Evolutionary conservation across 2,113 vertebrate genomes (phyloP).

Genomic region (Rhinolophus sinicus): DNA sequence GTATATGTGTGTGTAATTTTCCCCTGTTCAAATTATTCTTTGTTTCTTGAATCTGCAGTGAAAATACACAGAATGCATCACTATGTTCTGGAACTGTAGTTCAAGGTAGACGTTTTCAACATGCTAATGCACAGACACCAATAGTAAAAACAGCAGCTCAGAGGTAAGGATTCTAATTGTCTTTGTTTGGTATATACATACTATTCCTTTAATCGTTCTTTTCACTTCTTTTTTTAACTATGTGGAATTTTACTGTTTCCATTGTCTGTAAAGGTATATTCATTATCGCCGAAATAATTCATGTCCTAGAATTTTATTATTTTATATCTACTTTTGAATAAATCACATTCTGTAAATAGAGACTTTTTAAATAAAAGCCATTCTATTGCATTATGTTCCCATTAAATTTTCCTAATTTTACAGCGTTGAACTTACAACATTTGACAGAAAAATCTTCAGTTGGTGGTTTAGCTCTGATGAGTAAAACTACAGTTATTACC

Average conservation of each 20-base stretch:
- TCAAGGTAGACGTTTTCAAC: conserved; percentile 94
- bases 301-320: conserved; percentile 30
- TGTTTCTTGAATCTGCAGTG: conserved; percentile 85
- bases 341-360: conserved; percentile 18
- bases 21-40: conserved; percentile 16
- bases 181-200: not conserved
- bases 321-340: conserved; percentile 27
- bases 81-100: conserved; percentile 88
- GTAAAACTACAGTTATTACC: conserved; percentile 15
- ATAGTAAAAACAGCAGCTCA: conserved; percentile 91
- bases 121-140: conserved; percentile 87
- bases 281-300: not conserved
- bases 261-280: not conserved
- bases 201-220: not conserved
- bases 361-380: conserved; percentile 18
- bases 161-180: conserved; percentile 86
- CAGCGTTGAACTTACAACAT: not conserved
- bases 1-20: not conserved
- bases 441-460: not conserved
- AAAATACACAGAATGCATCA: conserved; percentile 87
- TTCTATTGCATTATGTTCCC: not conserved
- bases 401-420: conserved; percentile 12
- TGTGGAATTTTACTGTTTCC: conserved; percentile 23
- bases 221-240: not conserved
- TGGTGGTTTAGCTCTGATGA: conserved; percentile 18